Evolutionary conservation across 2,888 invertebrate species (phyloP).

Genomic region (Tachystola acroxantha): DNA sequence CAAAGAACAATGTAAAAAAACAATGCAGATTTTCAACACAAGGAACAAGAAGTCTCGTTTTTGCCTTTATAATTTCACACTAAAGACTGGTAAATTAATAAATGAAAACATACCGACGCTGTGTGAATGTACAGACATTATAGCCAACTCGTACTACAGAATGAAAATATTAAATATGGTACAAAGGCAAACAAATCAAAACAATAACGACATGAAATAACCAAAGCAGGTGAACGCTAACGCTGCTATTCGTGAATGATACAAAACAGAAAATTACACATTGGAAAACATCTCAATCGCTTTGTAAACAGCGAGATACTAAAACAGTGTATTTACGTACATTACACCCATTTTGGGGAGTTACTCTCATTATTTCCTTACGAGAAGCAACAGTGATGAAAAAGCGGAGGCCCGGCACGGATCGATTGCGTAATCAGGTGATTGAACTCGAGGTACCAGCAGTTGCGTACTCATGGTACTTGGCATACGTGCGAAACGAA

Average conservation of each 20-base stretch:
- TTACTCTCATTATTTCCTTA: slow-evolving; percentile 23
- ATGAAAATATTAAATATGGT: too few relatives aligned
- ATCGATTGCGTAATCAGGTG: slow-evolving; percentile 44
- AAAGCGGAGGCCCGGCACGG: slow-evolving; percentile 27
- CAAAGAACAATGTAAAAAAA: too few relatives aligned
- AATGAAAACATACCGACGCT: too few relatives aligned
- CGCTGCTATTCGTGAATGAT: background rate
- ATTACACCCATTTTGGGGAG: slow-evolving; percentile 28
- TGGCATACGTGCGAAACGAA: slow-evolving; percentile 12
- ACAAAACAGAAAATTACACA: background rate
- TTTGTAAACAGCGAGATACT: background rate
- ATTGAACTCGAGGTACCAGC: slow-evolving; percentile 19
- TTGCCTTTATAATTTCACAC: too few relatives aligned
- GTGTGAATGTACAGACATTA: too few relatives aligned
- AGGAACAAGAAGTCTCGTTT: too few relatives aligned
- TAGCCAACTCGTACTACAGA: too few relatives aligned
- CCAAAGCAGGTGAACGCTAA: background rate
- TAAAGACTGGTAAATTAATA: too few relatives aligned
- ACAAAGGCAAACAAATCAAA: too few relatives aligned
- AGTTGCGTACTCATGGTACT: slow-evolving; percentile 8
- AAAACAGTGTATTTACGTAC: slow-evolving; percentile 22
- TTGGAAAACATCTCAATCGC: background rate
- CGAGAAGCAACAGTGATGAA: slow-evolving; percentile 31
- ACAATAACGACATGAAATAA: too few relatives aligned
- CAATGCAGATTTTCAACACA: too few relatives aligned